Percentiles rank a stretch among this genome's conserved stretches.
phyloP scores from a whole-genome alignment of 2,113 vertebrate species.

The Sciurus niger region DNA sequence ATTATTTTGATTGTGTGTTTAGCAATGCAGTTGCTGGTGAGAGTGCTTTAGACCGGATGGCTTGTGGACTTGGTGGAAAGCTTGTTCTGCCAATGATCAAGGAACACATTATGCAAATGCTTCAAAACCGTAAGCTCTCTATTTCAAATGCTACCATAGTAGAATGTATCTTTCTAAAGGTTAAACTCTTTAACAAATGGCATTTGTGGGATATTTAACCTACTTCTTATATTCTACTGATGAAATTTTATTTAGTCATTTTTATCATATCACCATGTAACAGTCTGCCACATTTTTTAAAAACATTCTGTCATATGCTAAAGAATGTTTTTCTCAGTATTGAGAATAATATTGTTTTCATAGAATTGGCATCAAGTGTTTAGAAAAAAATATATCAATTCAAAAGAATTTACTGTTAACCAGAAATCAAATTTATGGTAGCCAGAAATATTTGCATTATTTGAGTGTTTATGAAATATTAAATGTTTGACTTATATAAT shows the following conservation, averaged over 20 bases:
- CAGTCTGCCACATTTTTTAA: no score
- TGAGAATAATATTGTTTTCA: not conserved
- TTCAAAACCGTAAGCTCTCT: conserved; percentile 95
- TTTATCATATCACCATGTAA: not conserved
- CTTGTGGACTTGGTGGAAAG: conserved; percentile 98
- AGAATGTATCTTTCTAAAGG: not conserved
- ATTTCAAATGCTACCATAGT: not conserved
- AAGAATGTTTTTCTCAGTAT: conserved; percentile 27
- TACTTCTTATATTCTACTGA: not conserved
- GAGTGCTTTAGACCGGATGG: conserved; percentile 97
- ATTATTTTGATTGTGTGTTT: not conserved
- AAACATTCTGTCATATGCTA: not conserved
- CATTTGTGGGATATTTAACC: not conserved
- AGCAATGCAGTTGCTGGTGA: conserved; percentile 99
- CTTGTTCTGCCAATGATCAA: conserved; percentile 99
- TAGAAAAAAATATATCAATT: not conserved
- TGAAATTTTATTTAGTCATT: conserved; percentile 26
- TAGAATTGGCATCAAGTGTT: not conserved
- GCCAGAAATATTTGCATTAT: conserved; percentile 31
- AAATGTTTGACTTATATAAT: not conserved
- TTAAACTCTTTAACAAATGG: not conserved
- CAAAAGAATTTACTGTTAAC: not conserved
- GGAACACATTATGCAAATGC: conserved; percentile 99
- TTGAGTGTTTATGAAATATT: not conserved
- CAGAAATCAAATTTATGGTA: not conserved